Percentiles rank a stretch among this genome's conserved stretches.
Conservation (phyloP, 2,888 invertebrate genomes). For the Agrotis clavis region DNA sequence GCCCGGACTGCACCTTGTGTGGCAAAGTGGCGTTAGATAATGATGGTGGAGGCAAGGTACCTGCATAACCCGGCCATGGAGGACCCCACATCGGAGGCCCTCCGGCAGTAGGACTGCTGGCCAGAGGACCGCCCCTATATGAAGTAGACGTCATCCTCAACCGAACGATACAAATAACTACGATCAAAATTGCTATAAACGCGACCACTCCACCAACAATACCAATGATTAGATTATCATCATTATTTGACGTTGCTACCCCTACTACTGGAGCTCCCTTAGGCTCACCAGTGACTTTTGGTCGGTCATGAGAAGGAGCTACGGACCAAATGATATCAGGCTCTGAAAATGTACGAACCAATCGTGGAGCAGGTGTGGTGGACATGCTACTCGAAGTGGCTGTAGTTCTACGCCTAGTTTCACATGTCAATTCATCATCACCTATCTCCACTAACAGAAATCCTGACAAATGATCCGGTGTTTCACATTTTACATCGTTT, state of each 20-base stretch:
- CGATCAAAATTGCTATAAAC: slow-evolving; percentile 96
- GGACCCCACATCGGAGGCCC: slow-evolving; percentile 92
- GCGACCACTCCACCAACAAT: slow-evolving; percentile 98
- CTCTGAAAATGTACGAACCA: slow-evolving; percentile 93
- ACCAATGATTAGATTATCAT: slow-evolving; percentile 98
- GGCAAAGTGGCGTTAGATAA: slow-evolving; percentile 93
- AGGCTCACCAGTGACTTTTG: slow-evolving; percentile 90
- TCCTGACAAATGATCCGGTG: slow-evolving; percentile 93
- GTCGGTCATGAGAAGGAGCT: slow-evolving; percentile 93
- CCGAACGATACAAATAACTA: slow-evolving; percentile 97
- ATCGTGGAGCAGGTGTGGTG: slow-evolving; percentile 86
- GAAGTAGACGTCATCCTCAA: slow-evolving; percentile 93
- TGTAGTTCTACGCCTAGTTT: slow-evolving; percentile 90
- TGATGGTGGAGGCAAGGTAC: slow-evolving; percentile 91
- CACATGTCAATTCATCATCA: slow-evolving; percentile 96
- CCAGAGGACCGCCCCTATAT: slow-evolving; percentile 93
- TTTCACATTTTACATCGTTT: slow-evolving; percentile 92
- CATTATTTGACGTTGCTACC: slow-evolving; percentile 93
- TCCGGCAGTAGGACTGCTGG: slow-evolving; percentile 91
- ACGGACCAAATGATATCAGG: slow-evolving; percentile 98
- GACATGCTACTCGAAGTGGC: slow-evolving; percentile 83
- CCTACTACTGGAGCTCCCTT: slow-evolving; percentile 91
- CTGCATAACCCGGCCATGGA: slow-evolving; percentile 91
- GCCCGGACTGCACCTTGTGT: slow-evolving; percentile 91
- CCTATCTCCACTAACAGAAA: slow-evolving; percentile 94